phyloP scores from a whole-genome alignment of 2,888 invertebrate genomes.

The Sarcophaga caerulescens region DNA sequence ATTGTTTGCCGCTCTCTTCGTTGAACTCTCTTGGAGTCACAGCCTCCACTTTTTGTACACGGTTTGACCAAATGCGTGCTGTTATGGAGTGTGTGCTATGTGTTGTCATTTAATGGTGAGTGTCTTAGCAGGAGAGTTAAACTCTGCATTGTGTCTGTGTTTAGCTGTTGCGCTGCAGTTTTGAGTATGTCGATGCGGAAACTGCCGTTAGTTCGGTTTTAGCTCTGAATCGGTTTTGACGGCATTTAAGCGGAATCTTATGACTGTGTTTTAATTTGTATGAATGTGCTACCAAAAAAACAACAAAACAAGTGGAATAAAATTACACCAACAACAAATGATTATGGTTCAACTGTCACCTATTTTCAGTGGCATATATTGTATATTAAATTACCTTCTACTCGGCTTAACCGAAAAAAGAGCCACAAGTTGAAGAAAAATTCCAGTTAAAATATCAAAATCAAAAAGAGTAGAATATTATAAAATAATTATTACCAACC shows the following conservation, averaged over 20 bases:
- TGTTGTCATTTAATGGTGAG: conserved; percentile 41
- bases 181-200: conserved; percentile 67
- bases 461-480: neutral
- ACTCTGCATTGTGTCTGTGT: conserved; percentile 34
- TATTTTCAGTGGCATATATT: conserved; percentile 17
- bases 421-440: conserved; percentile 6
- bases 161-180: conserved; percentile 66
- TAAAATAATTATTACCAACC: too few species aligned
- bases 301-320: conserved; percentile 44
- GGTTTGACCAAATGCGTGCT: conserved; percentile 11
- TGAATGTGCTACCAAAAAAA: conserved; percentile 46
- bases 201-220: conserved; percentile 78
- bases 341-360: conserved; percentile 50
- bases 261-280: conserved; percentile 41
- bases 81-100: conserved; percentile 1
- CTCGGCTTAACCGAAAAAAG: neutral
- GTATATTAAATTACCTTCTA: conserved; percentile 30
- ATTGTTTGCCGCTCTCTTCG: neutral
- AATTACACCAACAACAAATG: conserved; percentile 55
- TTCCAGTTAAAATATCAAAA: conserved; percentile 5
- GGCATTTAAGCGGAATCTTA: conserved; percentile 65
- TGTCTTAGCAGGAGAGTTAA: conserved; percentile 57
- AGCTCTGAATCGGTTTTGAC: conserved; percentile 79
- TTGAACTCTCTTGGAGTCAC: conserved; percentile 20
- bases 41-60: conserved; percentile 53